Conservation (phyloP, 37 sponge, comb jelly and placozoan species). For the Cladorhizidae sp. region DNA sequence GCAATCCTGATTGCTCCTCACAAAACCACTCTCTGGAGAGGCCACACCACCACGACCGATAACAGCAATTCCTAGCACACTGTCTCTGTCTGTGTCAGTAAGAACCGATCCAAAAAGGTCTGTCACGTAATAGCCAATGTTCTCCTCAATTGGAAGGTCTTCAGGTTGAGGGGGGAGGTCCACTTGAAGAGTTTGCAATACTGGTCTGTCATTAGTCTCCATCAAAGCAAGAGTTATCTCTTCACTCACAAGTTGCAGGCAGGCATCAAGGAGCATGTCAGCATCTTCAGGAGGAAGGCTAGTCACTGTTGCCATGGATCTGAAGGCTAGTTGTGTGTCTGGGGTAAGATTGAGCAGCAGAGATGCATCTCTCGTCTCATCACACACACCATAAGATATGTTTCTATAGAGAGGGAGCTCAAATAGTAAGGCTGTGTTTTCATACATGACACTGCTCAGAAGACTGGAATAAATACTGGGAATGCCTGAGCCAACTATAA, state of each 20-base stretch:
- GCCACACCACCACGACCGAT: conserved; percentile 12
- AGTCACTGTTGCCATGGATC: neutral
- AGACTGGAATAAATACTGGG: conserved; percentile 21
- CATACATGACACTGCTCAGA: conserved; percentile 42
- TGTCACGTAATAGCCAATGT: conserved; percentile 27
- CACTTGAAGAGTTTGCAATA: neutral
- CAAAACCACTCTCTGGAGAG: neutral
- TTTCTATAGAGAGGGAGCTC: conserved; percentile 44
- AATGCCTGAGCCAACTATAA: conserved; percentile 44
- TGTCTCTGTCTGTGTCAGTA: conserved; percentile 31
- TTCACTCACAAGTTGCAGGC: neutral
- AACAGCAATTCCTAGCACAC: conserved; percentile 43
- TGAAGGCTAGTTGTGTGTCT: conserved; percentile 31
- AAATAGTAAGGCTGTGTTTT: conserved; percentile 54
- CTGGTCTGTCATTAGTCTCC: conserved; percentile 47
- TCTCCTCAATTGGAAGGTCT: conserved; percentile 32
- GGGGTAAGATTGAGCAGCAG: neutral
- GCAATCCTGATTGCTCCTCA: neutral
- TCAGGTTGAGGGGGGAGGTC: conserved; percentile 33
- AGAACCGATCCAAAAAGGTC: conserved; percentile 34
- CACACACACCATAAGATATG: conserved; percentile 60
- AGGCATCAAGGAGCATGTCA: neutral
- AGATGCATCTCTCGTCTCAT: conserved; percentile 5
- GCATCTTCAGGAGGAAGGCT: conserved; percentile 10
- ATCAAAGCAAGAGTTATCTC: conserved; percentile 7